Evolutionary conservation across 2,797 vertebrate genomes (phyloP).

Genomic region (Kryptolebias ocellatus): DNA sequence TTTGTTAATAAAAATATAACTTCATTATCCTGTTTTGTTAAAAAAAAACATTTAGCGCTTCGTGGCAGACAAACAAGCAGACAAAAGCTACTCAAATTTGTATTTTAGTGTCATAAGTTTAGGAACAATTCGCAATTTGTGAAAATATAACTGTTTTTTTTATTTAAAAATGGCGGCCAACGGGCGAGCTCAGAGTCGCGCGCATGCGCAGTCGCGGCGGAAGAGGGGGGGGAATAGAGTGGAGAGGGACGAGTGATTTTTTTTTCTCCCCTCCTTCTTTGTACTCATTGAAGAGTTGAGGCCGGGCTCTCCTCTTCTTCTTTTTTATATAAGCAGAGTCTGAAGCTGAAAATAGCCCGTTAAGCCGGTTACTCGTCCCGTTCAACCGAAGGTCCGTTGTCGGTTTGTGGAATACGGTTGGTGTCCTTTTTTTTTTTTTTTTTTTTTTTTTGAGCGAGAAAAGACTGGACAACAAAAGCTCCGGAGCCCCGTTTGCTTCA

Average conservation of each 20-base stretch:
- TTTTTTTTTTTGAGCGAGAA: conserved; percentile 40
- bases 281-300: conserved; percentile 69
- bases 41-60: no score
- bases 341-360: conserved; percentile 61
- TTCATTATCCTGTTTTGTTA: no score
- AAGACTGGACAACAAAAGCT: conserved; percentile 60
- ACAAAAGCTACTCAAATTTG: no score
- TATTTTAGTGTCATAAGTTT: no score
- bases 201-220: conserved; percentile 52
- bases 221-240: conserved; percentile 15
- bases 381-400: conserved; percentile 20
- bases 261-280: conserved; percentile 60
- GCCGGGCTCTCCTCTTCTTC: conserved; percentile 34
- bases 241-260: conserved; percentile 41
- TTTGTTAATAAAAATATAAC: no score
- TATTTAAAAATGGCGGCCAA: conserved; percentile 6
- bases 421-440: conserved; percentile 35
- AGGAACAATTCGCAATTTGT: no score
- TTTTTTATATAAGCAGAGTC: conserved; percentile 42
- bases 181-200: conserved; percentile 48
- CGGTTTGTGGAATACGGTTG: conserved; percentile 28
- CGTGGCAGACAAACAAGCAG: no score
- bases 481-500: conserved; percentile 17
- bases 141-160: no score
- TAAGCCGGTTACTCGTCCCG: conserved; percentile 57